These are phyloP conservation scores for Monomorium pharaonis DNA, from an alignment of 1,140 invertebrate genomes.

Conservation along the genomic window DNA sequence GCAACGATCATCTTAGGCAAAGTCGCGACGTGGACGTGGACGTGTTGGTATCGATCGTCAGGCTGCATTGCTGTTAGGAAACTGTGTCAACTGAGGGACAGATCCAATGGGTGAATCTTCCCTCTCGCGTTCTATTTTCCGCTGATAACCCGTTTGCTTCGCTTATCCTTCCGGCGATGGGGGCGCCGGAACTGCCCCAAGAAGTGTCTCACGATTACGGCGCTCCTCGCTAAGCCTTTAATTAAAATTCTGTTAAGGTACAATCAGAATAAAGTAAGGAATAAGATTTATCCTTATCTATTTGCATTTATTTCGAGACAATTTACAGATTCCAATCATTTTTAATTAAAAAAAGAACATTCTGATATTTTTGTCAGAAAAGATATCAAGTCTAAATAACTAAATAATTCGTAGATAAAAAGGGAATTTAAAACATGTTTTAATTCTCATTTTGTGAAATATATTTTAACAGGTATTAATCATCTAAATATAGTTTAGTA, in stretches of 20 bases:
- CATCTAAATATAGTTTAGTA: too few relatives aligned
- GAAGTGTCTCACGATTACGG: slow-evolving; percentile 2
- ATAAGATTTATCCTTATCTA: neutral
- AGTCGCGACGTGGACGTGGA: slow-evolving; percentile 31
- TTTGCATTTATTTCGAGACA: neutral
- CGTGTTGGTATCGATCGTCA: slow-evolving; percentile 59
- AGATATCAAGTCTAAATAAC: neutral
- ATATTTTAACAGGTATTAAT: neutral
- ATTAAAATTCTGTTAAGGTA: slow-evolving; percentile 44
- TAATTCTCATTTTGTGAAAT: neutral
- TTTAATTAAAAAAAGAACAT: neutral
- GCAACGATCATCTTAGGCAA: slow-evolving; percentile 62
- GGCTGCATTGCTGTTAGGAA: slow-evolving; percentile 7
- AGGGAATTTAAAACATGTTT: neutral
- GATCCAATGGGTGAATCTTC: slow-evolving; percentile 60
- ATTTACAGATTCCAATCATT: neutral
- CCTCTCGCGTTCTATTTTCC: slow-evolving; percentile 29
- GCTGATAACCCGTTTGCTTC: slow-evolving; percentile 32
- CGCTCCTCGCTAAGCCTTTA: neutral
- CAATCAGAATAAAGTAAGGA: neutral
- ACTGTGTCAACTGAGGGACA: slow-evolving; percentile 65
- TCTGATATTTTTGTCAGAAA: neutral
- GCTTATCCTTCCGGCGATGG: slow-evolving; percentile 23
- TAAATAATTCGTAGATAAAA: neutral
- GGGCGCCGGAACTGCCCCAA: neutral